A percentile compares a stretch with the other conserved stretches of the same genome.
These are phyloP conservation scores for Chloebia gouldiae DNA, from an alignment of 2,113 vertebrate genomes.

Conservation along the genomic window DNA sequence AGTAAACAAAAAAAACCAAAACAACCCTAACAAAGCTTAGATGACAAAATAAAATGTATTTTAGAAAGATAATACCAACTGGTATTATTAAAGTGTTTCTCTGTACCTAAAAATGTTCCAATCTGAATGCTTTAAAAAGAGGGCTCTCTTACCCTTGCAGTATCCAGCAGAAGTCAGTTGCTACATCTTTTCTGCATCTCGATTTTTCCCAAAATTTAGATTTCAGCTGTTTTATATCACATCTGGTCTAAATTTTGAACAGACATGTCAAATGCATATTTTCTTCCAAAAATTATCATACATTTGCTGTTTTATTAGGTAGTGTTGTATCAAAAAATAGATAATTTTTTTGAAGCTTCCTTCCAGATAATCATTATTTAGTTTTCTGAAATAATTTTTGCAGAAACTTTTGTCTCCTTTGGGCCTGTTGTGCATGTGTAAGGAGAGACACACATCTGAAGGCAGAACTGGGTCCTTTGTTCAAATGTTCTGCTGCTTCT, in stretches of 20 bases:
- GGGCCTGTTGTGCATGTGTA: not conserved
- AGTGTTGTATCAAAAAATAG: slow-evolving; percentile 11
- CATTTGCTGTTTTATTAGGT: slow-evolving; percentile 6
- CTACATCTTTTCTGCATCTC: slow-evolving; percentile 55
- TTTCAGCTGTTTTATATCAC: slow-evolving; percentile 69
- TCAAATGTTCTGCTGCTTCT: not conserved
- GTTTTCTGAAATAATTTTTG: not conserved
- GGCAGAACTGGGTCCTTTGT: not conserved
- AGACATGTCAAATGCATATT: slow-evolving; percentile 17
- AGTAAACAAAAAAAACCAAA: not conserved
- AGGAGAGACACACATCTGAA: not conserved
- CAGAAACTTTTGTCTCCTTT: not conserved
- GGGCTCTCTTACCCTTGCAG: not conserved
- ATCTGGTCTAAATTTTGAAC: slow-evolving; percentile 62
- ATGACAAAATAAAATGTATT: not conserved
- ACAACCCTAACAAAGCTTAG: not conserved
- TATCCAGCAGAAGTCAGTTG: slow-evolving; percentile 48
- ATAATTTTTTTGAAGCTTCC: not conserved
- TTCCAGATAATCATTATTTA: not conserved
- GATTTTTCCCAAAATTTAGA: slow-evolving; percentile 47
- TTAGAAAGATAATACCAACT: not conserved
- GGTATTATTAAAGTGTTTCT: not conserved
- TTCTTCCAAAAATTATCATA: slow-evolving; percentile 17
- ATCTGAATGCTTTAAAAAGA: slow-evolving; percentile 46
- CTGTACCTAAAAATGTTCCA: slow-evolving; percentile 6